Evolutionary conservation across 2,113 vertebrate species (phyloP).

Genomic region (Piliocolobus tephrosceles): DNA sequence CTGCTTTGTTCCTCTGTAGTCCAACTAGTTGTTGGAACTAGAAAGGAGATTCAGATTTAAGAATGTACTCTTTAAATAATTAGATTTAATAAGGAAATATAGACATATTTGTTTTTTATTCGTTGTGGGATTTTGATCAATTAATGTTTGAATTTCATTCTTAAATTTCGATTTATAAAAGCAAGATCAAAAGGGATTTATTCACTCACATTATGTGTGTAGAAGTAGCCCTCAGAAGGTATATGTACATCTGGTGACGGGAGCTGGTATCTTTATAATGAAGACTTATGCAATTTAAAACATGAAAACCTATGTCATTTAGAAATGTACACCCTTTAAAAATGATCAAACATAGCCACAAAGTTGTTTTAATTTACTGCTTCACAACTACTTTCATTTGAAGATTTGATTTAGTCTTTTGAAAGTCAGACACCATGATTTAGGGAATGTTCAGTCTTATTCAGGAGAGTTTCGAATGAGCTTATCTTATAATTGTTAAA

Average conservation of each 20-base stretch:
- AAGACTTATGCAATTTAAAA: not conserved
- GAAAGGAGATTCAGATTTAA: slow-evolving; percentile 69
- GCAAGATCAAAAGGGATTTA: not conserved
- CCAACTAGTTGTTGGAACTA: slow-evolving; percentile 57
- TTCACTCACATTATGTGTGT: not conserved
- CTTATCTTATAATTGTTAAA: slow-evolving; percentile 50
- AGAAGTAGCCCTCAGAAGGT: not conserved
- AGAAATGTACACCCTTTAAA: slow-evolving; percentile 53
- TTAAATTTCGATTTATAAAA: slow-evolving; percentile 44
- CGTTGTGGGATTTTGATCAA: not conserved
- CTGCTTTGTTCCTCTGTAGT: slow-evolving; percentile 20
- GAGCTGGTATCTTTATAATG: not conserved
- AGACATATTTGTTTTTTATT: not conserved
- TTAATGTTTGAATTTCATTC: slow-evolving; percentile 11
- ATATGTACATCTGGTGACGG: not conserved
- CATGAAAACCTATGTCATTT: slow-evolving; percentile 53
- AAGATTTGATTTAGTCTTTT: slow-evolving; percentile 58
- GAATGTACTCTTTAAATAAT: slow-evolving; percentile 53
- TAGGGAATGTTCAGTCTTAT: slow-evolving; percentile 26
- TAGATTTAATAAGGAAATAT: not conserved
- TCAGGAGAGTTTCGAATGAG: slow-evolving; percentile 49
- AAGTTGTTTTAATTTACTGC: slow-evolving; percentile 57
- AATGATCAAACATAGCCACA: slow-evolving; percentile 58
- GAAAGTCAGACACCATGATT: slow-evolving; percentile 47
- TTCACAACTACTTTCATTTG: slow-evolving; percentile 49